A percentile compares a stretch with the other conserved stretches of the same genome.
Conservation (phyloP, 2,888 invertebrate genomes). For the Lydus trimaculatus region DNA sequence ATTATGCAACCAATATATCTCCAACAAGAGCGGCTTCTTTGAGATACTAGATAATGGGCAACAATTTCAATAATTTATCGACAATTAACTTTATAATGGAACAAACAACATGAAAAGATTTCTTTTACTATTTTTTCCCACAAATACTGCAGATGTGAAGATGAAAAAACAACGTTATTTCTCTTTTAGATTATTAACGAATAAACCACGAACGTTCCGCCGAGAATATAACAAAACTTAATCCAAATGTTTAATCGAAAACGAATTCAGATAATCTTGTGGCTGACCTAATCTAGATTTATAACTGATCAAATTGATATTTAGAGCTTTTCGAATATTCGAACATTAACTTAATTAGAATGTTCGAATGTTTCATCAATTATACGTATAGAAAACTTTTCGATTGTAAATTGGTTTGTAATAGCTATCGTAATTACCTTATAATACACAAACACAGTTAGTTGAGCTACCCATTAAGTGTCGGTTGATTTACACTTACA, state of each 20-base stretch:
- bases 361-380: background rate
- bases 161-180: background rate
- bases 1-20: constrained; percentile 53
- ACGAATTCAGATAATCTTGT: background rate
- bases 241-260: background rate
- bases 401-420: background rate
- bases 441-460: background rate
- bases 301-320: background rate
- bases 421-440: background rate
- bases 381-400: background rate
- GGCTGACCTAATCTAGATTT: background rate
- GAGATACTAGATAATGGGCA: constrained; percentile 51
- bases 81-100: constrained; percentile 46
- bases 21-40: constrained; percentile 51
- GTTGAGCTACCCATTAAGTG: background rate
- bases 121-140: background rate
- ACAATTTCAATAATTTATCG: constrained; percentile 56
- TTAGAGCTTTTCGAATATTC: background rate
- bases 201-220: background rate
- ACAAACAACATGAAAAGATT: constrained; percentile 11
- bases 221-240: background rate
- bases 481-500: constrained; percentile 6
- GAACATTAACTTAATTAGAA: background rate
- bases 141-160: background rate
- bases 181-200: background rate